A percentile compares a stretch with the other conserved stretches of the same genome.
Evolutionary conservation across 2,113 vertebrate species (phyloP).

Genomic region (Mionectes macconnelli): DNA sequence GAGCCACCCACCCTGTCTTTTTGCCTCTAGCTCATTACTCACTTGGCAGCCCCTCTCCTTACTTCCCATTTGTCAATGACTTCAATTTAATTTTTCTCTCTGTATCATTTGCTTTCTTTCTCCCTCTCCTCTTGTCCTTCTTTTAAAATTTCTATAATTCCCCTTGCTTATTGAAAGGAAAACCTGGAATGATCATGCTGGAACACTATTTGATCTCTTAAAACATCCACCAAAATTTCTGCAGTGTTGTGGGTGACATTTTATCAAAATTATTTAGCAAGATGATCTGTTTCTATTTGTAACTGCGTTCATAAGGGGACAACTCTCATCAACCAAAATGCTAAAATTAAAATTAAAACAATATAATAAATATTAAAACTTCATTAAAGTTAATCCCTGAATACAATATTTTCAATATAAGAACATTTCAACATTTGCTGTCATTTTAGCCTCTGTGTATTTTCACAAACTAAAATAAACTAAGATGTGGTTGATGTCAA

Average conservation of each 20-base stretch:
- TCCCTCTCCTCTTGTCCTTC: neutral
- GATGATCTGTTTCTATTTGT: neutral
- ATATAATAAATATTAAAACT: constrained; percentile 27
- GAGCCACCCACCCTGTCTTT: neutral
- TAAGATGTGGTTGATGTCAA: neutral
- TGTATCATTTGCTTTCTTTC: neutral
- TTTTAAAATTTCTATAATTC: neutral
- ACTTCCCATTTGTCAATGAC: neutral
- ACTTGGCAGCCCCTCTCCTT: neutral
- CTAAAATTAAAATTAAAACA: constrained; percentile 45
- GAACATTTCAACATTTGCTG: neutral
- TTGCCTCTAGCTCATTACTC: neutral
- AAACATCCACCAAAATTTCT: neutral
- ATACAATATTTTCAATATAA: neutral
- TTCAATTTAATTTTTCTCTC: neutral
- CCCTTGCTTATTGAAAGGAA: neutral
- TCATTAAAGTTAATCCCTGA: constrained; percentile 29
- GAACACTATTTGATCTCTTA: neutral
- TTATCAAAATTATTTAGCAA: neutral
- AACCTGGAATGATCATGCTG: neutral
- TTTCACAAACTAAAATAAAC: neutral
- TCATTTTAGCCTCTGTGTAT: neutral
- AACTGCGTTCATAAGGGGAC: neutral
- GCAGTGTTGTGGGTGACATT: neutral
- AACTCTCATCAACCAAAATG: constrained; percentile 14